Percentiles rank a stretch among this genome's conserved stretches.
Conservation (phyloP, 92 coral and sea anemone species). For the Bergia puertoricense region DNA sequence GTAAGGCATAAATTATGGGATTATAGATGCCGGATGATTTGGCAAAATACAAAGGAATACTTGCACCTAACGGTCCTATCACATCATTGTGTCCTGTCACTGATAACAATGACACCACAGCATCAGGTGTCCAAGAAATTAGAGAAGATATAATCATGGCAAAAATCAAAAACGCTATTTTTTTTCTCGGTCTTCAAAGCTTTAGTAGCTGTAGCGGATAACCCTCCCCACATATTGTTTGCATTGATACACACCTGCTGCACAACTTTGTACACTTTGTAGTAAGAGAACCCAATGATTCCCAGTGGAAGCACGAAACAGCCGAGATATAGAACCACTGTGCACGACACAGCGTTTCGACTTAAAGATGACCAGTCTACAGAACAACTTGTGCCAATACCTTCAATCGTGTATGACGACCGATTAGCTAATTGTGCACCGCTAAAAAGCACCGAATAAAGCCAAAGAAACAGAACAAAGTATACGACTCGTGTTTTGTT, state of each 20-base stretch:
- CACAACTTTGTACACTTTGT: too few relatives aligned
- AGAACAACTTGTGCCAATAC: too few relatives aligned
- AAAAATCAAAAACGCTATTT: constrained; percentile 53
- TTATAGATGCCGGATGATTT: too few relatives aligned
- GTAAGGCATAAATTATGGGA: too few relatives aligned
- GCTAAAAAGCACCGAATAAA: constrained; percentile 58
- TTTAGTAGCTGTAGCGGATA: constrained; percentile 50
- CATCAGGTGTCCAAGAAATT: constrained; percentile 87
- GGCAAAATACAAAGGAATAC: too few relatives aligned
- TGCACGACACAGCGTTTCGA: constrained; percentile 50
- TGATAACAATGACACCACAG: constrained; percentile 63
- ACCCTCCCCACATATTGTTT: constrained; percentile 57
- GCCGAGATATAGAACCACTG: constrained; percentile 50
- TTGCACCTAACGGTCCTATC: too few relatives aligned
- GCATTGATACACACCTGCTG: constrained; percentile 56
- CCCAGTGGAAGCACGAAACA: too few relatives aligned
- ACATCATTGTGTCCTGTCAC: constrained; percentile 43
- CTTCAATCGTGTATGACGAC: too few relatives aligned
- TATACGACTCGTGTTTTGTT: constrained; percentile 26
- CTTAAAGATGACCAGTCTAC: too few relatives aligned
- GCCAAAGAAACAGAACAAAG: too few relatives aligned
- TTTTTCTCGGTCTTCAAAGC: constrained; percentile 50
- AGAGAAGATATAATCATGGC: constrained; percentile 64
- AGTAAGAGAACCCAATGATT: too few relatives aligned
- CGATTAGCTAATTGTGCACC: constrained; percentile 69